Base-by-base conservation (phyloP, 2,888 invertebrate species). In the Trypoxylon attenuatum region DNA sequence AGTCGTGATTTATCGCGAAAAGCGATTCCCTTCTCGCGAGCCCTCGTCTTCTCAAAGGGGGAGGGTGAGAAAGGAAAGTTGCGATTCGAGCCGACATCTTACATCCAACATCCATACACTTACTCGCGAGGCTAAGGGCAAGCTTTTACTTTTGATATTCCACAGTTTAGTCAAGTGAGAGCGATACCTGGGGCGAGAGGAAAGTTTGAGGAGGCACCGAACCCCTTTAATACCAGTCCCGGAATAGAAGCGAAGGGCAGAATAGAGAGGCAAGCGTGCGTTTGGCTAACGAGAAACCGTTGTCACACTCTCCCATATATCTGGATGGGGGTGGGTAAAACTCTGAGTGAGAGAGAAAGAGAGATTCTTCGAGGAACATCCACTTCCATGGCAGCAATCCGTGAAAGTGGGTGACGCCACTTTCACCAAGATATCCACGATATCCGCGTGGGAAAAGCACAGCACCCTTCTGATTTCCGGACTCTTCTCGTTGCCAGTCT, bases 201-300 rank as follows among this genome's bases (percentile, higher is more conserved):
- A 33, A 13, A 33, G 13, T 13, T 33, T 13, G 33, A 33, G 33
- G 41, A 19, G 16, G 16, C 10, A 8, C 16, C 41, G 41, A 41
- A 41, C 41, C 41, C 19, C 41, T 41, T 41, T 41, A 41, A 41
- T 41, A 19, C 33, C n/a, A 33, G 33, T 10, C 23, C 16, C 25
- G 10, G 33, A 19, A 21, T 19, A 13, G 8, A n/a, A 8, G 10
- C 46, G 68, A 43, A 50, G 57, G 50, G 53, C 58, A 54, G 21
- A 41, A 59, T 62, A 69, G 55, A 65, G 55, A 13, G n/a, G 33
- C 55, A 56, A 69, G 64, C 50, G 76, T 76, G 78, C 77, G 79
- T 80, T 77, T 69, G 74, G 77, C 78, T 83, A 83, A 83, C 81
- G 83, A 82, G 83, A 81, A 83, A 83, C 76, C 78, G 78, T 81